Percentiles rank a stretch among this genome's conserved stretches.
Conservation (phyloP, 2,888 invertebrate species). For the Metopia argyrocephala region DNA sequence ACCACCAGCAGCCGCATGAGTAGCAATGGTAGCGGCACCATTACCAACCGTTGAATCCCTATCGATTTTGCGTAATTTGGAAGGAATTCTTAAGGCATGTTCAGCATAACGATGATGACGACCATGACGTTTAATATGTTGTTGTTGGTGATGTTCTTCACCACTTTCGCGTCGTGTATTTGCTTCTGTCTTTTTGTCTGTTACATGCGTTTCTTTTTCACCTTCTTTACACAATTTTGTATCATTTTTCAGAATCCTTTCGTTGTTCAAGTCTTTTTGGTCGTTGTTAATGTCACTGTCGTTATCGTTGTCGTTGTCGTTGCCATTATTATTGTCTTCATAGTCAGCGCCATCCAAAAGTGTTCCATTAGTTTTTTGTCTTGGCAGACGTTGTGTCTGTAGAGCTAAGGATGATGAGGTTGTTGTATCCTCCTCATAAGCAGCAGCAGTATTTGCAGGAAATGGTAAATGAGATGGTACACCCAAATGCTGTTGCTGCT, state of each 20-base stretch:
- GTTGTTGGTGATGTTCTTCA: conserved; percentile 61
- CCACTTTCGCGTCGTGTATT: conserved; percentile 63
- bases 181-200: conserved; percentile 46
- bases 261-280: conserved; percentile 21
- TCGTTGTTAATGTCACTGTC: neutral
- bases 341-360: conserved; percentile 55
- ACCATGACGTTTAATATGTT: conserved; percentile 72
- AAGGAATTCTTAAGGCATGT: conserved; percentile 73
- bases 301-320: conserved; percentile 39
- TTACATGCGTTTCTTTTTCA: conserved; percentile 52
- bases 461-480: conserved; percentile 55
- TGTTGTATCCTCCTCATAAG: conserved; percentile 49
- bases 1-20: conserved; percentile 79
- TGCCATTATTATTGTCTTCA: conserved; percentile 46
- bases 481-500: conserved; percentile 57
- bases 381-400: conserved; percentile 61
- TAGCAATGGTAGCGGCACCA: conserved; percentile 63
- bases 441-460: conserved; percentile 34
- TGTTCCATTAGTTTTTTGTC: conserved; percentile 52
- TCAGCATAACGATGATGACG: conserved; percentile 72
- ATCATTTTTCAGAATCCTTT: conserved; percentile 59
- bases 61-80: conserved; percentile 78
- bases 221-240: conserved; percentile 64
- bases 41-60: conserved; percentile 78
- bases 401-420: conserved; percentile 39